Conservation (phyloP, 1,140 invertebrate species). For the Microplitis mediator region DNA sequence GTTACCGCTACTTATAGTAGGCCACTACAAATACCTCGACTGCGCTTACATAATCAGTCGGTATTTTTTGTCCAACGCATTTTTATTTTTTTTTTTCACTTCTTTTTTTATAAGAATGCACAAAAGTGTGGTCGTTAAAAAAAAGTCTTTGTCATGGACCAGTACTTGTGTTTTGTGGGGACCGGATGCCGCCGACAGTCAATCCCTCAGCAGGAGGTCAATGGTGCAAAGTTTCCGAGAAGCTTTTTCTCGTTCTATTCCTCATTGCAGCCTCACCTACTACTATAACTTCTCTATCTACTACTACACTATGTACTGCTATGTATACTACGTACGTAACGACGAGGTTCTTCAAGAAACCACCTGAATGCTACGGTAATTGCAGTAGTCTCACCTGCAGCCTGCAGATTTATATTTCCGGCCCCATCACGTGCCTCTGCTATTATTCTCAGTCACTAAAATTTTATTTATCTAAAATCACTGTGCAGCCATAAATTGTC, state of each 20-base stretch:
- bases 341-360: not conserved
- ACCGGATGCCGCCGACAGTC: constrained; percentile 6
- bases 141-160: not conserved
- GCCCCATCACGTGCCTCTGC: not conserved
- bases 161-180: not conserved
- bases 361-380: constrained; percentile 1
- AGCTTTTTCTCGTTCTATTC: not conserved
- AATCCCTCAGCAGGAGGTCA: constrained; percentile 3
- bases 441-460: too few species aligned
- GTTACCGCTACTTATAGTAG: too few species aligned
- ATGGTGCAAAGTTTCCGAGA: constrained; percentile 2
- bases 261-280: not conserved
- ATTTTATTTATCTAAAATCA: too few species aligned
- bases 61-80: too few species aligned
- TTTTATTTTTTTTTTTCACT: too few species aligned
- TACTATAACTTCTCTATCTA: too few species aligned
- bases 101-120: not conserved
- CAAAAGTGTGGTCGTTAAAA: not conserved
- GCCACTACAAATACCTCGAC: too few species aligned
- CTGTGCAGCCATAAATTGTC: too few species aligned
- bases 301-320: too few species aligned
- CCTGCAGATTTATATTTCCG: constrained; percentile 9
- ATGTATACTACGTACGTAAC: not conserved
- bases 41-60: too few species aligned
- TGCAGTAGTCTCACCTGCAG: constrained; percentile 1